These are phyloP conservation scores for Lepidotrigona ventralis DNA, from an alignment of 1,140 invertebrate genomes.

Conservation along the genomic window DNA sequence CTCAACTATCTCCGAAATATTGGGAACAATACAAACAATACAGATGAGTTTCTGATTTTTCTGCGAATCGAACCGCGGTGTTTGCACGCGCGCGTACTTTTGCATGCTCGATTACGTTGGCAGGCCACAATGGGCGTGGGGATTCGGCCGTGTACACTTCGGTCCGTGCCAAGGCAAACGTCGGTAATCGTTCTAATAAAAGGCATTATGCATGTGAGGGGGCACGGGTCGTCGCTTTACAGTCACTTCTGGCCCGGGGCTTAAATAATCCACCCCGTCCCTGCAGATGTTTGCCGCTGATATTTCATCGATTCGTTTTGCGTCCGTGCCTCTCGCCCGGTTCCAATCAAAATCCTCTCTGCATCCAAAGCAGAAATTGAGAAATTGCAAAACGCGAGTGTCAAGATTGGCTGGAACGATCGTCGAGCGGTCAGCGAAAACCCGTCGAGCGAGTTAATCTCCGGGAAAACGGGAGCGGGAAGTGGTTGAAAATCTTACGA, in stretches of 20 bases:
- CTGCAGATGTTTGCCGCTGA: conserved; percentile 32
- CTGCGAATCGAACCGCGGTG: too few relatives aligned
- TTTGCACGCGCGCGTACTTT: neutral
- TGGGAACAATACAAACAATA: neutral
- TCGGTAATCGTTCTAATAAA: conserved; percentile 50
- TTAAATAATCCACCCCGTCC: conserved; percentile 55
- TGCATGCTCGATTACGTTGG: conserved; percentile 24
- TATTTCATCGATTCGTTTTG: neutral
- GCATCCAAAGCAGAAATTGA: neutral
- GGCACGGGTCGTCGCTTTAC: conserved; percentile 48
- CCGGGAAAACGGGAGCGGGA: too few relatives aligned
- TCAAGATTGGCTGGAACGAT: neutral
- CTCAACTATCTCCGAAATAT: neutral
- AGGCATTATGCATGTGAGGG: conserved; percentile 61
- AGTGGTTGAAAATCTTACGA: neutral
- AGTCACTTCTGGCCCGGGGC: conserved; percentile 46
- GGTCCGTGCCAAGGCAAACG: conserved; percentile 65
- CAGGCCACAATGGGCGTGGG: neutral
- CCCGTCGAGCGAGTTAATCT: neutral
- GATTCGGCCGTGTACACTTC: neutral
- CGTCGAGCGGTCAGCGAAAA: too few relatives aligned
- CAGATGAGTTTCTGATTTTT: neutral
- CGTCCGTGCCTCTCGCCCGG: neutral
- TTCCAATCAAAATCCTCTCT: too few relatives aligned
- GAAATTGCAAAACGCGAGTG: neutral